These are phyloP conservation scores for Castor canadensis DNA, from an alignment of 2,113 vertebrate species.

Conservation along the genomic window DNA sequence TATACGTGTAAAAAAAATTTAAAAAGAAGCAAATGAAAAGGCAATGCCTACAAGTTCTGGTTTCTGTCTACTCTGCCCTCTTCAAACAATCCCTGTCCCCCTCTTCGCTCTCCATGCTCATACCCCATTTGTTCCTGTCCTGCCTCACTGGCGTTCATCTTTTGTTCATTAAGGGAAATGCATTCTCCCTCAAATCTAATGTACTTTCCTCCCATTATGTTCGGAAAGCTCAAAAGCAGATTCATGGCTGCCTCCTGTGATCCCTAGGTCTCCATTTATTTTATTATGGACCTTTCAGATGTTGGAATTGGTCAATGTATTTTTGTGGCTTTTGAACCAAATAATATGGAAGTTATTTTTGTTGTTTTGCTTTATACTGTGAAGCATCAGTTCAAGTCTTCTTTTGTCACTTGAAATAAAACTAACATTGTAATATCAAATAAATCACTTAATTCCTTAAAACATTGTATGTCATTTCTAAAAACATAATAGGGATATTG, in stretches of 20 bases:
- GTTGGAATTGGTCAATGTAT: not conserved
- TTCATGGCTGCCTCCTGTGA: not conserved
- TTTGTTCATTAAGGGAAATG: slow-evolving; percentile 32
- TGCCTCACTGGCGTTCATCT: not conserved
- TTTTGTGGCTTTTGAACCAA: not conserved
- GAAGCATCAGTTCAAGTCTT: not conserved
- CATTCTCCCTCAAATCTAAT: slow-evolving; percentile 30
- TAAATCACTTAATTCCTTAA: not conserved
- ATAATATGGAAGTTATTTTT: not conserved
- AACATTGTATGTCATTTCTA: not conserved
- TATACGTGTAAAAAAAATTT: not conserved
- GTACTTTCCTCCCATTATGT: slow-evolving; percentile 2
- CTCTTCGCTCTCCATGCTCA: not conserved
- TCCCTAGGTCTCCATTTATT: not conserved
- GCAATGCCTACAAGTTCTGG: not conserved
- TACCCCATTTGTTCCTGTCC: not conserved
- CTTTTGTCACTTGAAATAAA: not conserved
- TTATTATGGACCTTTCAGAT: not conserved
- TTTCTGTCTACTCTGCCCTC: not conserved
- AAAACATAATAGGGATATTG: not conserved
- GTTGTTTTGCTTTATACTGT: not conserved
- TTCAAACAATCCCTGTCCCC: not conserved
- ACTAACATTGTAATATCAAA: not conserved
- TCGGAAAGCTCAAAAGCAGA: not conserved
- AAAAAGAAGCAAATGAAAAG: not conserved